These are phyloP conservation scores for Tragelaphus strepsiceros DNA, from an alignment of 2,113 vertebrate genomes.

Conservation along the genomic window DNA sequence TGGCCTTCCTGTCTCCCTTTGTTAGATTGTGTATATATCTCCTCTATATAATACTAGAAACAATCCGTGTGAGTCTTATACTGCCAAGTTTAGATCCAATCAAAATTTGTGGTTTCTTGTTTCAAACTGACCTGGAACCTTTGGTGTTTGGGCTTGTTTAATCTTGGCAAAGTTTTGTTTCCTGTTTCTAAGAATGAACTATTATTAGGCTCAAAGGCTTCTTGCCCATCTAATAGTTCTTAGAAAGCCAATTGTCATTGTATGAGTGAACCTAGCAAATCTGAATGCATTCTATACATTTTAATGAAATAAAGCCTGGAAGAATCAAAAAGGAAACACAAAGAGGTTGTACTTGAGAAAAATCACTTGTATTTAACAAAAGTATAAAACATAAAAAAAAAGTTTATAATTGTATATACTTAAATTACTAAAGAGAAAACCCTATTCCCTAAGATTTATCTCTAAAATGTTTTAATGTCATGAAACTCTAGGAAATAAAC, in stretches of 20 bases:
- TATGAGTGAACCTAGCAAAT: neutral
- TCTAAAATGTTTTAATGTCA: neutral
- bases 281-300: neutral
- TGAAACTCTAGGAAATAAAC: neutral
- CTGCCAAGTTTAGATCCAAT: constrained; percentile 62
- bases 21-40: neutral
- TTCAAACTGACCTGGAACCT: constrained; percentile 61
- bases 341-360: neutral
- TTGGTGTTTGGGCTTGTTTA: constrained; percentile 54
- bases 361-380: neutral
- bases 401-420: neutral
- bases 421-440: neutral
- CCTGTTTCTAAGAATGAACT: constrained; percentile 65
- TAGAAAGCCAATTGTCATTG: constrained; percentile 58
- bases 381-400: neutral
- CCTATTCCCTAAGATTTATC: neutral
- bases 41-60: constrained; percentile 13
- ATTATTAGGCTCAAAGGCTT: constrained; percentile 51
- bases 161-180: constrained; percentile 59
- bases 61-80: neutral
- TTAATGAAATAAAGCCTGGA: neutral
- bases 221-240: constrained; percentile 58
- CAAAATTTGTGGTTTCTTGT: constrained; percentile 66
- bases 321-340: neutral
- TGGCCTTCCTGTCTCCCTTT: neutral